Evolutionary conservation across 1,140 invertebrate genomes (phyloP).

Genomic region (Nephila pilipes): DNA sequence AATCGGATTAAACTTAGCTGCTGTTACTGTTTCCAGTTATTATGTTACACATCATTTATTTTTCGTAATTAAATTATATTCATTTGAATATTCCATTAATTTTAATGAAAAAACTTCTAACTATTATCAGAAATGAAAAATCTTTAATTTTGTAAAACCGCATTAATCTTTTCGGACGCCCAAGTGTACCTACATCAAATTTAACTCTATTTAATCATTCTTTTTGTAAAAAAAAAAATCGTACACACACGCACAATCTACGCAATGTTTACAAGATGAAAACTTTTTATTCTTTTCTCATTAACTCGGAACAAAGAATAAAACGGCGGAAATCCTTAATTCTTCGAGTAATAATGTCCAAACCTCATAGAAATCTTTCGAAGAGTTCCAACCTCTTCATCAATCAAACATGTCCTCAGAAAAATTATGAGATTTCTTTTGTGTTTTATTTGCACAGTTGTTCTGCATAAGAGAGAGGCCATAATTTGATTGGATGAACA

Average conservation of each 20-base stretch:
- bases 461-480: not conserved
- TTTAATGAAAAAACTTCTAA: no score
- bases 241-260: not conserved
- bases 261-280: not conserved
- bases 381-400: not conserved
- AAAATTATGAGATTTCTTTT: slow-evolving; percentile 25
- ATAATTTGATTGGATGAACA: slow-evolving; percentile 10
- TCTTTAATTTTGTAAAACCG: no score
- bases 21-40: no score
- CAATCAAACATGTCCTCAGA: slow-evolving; percentile 6
- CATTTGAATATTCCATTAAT: no score
- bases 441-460: not conserved
- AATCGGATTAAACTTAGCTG: no score
- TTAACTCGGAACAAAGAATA: not conserved
- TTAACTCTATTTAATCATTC: not conserved
- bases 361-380: not conserved
- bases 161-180: no score
- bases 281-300: not conserved
- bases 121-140: no score
- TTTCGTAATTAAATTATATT: no score
- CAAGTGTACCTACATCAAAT: not conserved
- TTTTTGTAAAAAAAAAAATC: not conserved
- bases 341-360: slow-evolving; percentile 7
- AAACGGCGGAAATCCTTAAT: not conserved
- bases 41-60: no score